Evolutionary conservation across 2,113 vertebrate genomes (phyloP).

Genomic region (Spea bombifrons): DNA sequence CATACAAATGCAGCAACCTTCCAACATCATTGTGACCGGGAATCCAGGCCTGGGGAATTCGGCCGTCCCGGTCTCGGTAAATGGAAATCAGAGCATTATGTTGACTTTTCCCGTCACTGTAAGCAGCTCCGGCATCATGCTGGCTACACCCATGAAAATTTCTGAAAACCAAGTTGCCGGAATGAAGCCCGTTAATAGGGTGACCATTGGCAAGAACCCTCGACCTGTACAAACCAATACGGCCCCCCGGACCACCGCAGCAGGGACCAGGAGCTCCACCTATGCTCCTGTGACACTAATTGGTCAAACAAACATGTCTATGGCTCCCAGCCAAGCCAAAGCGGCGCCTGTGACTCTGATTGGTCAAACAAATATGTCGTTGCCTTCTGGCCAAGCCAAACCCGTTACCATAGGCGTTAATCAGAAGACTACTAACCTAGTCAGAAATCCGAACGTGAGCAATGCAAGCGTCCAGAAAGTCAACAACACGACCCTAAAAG

Average conservation of each 20-base stretch:
- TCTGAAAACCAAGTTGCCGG: slow-evolving; percentile 25
- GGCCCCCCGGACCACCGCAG: background rate
- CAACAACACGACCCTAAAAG: background rate
- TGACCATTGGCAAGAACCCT: slow-evolving; percentile 22
- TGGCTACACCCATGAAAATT: slow-evolving; percentile 33
- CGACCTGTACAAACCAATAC: slow-evolving; percentile 1
- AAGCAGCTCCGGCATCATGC: slow-evolving; percentile 31
- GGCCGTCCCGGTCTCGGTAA: slow-evolving; percentile 14
- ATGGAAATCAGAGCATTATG: slow-evolving; percentile 37
- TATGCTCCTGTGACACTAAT: slow-evolving; percentile 7
- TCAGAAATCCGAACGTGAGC: background rate
- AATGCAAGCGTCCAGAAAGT: slow-evolving; percentile 20
- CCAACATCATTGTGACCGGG: slow-evolving; percentile 35
- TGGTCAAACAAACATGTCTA: slow-evolving; percentile 15
- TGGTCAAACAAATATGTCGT: background rate
- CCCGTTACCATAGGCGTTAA: slow-evolving; percentile 17
- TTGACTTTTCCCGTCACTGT: slow-evolving; percentile 27
- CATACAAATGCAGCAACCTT: slow-evolving; percentile 27
- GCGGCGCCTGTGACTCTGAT: background rate
- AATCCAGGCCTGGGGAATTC: slow-evolving; percentile 6
- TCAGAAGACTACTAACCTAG: background rate
- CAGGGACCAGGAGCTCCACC: slow-evolving; percentile 4
- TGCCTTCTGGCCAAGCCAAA: slow-evolving; percentile 1
- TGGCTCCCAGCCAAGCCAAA: background rate
- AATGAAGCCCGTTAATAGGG: background rate